A percentile compares a stretch with the other conserved stretches of the same genome.
phyloP scores from a whole-genome alignment of 1,140 invertebrate species.

The Ylistrum balloti region DNA sequence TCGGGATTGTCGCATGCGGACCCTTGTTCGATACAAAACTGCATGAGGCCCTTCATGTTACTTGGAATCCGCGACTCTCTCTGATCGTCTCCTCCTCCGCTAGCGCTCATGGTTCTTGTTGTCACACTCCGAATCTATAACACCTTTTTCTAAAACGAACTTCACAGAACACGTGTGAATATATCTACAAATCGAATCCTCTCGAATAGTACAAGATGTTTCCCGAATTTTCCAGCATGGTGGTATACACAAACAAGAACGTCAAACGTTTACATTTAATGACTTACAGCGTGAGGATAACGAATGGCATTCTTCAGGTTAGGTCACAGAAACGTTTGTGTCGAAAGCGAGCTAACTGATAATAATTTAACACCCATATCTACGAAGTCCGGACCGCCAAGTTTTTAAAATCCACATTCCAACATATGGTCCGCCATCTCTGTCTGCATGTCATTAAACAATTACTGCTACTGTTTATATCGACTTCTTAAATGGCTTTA shows the following conservation, averaged over 20 bases:
- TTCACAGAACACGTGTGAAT: not conserved
- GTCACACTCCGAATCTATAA: not conserved
- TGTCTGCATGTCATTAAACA: too few relatives aligned
- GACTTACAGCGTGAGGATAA: not conserved
- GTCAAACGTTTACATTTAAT: not conserved
- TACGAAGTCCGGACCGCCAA: too few relatives aligned
- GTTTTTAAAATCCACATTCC: too few relatives aligned
- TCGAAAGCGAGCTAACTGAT: not conserved
- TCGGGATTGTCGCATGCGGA: not conserved
- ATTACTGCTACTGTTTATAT: too few relatives aligned
- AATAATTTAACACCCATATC: too few relatives aligned
- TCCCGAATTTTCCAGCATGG: constrained; percentile 28
- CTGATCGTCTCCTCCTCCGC: not conserved
- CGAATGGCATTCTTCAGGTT: not conserved
- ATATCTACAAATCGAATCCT: not conserved
- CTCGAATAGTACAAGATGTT: not conserved
- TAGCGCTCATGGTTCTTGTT: not conserved
- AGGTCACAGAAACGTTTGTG: not conserved
- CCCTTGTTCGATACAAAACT: constrained; percentile 6
- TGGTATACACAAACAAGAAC: not conserved
- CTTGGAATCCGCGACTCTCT: not conserved
- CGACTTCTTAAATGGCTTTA: too few relatives aligned
- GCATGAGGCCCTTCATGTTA: not conserved
- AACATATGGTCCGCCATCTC: too few relatives aligned
- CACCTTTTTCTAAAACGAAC: not conserved